Evolutionary conservation across 2,797 vertebrate species (phyloP), one percentile per base, ranked within the genome.

Genomic region (Austrolebias charrua): DNA sequence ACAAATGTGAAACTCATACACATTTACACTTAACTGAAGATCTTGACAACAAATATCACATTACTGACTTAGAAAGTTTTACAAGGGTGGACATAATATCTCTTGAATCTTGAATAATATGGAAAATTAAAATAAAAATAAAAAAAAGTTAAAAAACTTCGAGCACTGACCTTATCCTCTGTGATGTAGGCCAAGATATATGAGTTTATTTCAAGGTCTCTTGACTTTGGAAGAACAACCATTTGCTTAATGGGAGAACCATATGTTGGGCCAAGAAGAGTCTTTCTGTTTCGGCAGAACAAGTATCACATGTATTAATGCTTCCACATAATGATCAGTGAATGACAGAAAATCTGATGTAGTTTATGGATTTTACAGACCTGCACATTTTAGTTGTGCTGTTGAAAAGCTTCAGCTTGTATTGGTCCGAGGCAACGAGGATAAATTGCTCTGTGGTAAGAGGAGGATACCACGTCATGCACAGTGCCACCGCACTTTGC

Each of bases 351-450:
- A 60, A 44, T n/a, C 14, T 19, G 2, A 59, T 59, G 13, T 66
- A 40, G 9, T 65, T 4, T 20, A 9, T 73, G 16, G 29, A 3
- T 58, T 62, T 62, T 18, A 59, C 59, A 56, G 71, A 98, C 98
- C 98, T 95, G 95, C 97, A 98, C 93, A 94, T 93, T 81, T 93
- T 98, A 29, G 94, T 97, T 0, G 89, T 95, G 0, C 90, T 88
- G 56, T 98, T 95, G 63, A 95, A 94, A 33, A 99, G 94, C 66
- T 96, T 98, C 84, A 97, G 93, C 88, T 99, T 98, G 90, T 95
- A 95, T 52, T 83, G 86, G 65, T 94, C 91, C 12, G 95, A 95
- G 71, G 91, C 90, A 0, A 92, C 80, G 7, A 99, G 92, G 56
- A 99, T 87, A 66, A 98, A 97, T 50, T 92, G 90, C 71, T 99